These are phyloP conservation scores for Arrhopalites spinosus DNA, from an alignment of 2,888 invertebrate genomes.

Conservation along the genomic window DNA sequence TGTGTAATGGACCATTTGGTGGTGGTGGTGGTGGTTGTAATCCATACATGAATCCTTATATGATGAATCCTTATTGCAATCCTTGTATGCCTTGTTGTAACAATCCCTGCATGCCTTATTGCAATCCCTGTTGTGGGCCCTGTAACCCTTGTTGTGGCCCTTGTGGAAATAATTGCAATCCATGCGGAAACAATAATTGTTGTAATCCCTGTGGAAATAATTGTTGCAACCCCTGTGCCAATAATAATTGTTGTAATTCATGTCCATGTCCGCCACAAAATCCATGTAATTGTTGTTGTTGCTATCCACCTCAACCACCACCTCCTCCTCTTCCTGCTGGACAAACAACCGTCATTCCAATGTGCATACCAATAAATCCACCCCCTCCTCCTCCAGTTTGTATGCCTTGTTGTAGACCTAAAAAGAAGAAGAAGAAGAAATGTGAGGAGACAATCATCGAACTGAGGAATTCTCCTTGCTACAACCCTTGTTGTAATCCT, in stretches of 20 bases:
- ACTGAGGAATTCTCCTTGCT: background rate
- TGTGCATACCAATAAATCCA: conserved; percentile 26
- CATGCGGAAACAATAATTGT: conserved; percentile 7
- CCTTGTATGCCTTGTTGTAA: conserved; percentile 1
- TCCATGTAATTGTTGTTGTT: background rate
- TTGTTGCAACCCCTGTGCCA: conserved; percentile 10
- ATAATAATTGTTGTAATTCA: background rate
- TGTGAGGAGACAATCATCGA: conserved; percentile 4
- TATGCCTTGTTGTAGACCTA: background rate
- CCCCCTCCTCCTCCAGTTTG: background rate
- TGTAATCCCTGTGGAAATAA: background rate
- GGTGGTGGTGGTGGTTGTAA: conserved; percentile 7
- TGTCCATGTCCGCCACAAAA: background rate
- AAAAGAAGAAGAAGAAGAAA: conserved; percentile 1
- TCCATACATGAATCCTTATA: background rate
- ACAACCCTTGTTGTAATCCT: background rate
- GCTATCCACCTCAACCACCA: background rate
- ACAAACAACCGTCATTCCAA: conserved; percentile 25
- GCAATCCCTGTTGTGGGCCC: background rate
- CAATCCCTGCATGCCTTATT: background rate
- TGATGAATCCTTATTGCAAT: background rate
- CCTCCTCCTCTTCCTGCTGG: background rate
- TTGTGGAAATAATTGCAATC: conserved; percentile 1
- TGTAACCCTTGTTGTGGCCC: background rate
- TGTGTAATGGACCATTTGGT: background rate